Base-by-base conservation (phyloP, 1,140 invertebrate genomes). In the Battus philenor region DNA sequence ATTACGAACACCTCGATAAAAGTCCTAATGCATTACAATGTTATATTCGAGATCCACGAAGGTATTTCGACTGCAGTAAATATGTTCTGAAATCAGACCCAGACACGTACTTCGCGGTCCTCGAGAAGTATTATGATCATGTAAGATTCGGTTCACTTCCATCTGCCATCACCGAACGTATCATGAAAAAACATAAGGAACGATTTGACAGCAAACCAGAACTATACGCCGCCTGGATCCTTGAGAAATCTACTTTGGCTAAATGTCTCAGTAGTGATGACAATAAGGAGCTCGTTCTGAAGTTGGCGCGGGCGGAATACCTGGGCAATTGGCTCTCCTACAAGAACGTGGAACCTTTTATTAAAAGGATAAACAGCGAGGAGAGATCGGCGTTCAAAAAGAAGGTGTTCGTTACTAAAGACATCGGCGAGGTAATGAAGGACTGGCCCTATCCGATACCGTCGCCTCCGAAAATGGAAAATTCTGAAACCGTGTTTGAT, bases 111-210 rank as follows among this genome's bases (percentile, higher is more conserved):
- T 54, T 79, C n/a, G 47, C 74, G 24, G 53, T 72, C 10, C 33
- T 64, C 9, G 74, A 78, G 44, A 65, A 59, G 24, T 67, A 74
- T 59, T 68, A 48, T 39, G 59, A 64, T 45, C 15, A 38, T 10
- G 4, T 43, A 2, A 45, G 8, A 24, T 50, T 59, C 6, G 30
- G 18, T 0, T 11, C 31, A 9, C 47, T 76, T 10, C 60, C 57
- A 39, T 26, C 61, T 11, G 27, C 44, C 4, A 31, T 54, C 6
- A 74, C 70, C 2, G 38, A 50, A 10, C 51, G 51, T 10, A 62
- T 79, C 18, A 57, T 79, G 49, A 54, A 54, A 18, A 39, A 63
- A 29, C 65, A 59, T 26, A 74, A 58, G 31, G 17, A 54, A 3
- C 62, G 58, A 50, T 63, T 67, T 32, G 12, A 48, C 1, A 29